Conservation (phyloP, 1,140 invertebrate genomes). For the Ruditapes philippinarum region DNA sequence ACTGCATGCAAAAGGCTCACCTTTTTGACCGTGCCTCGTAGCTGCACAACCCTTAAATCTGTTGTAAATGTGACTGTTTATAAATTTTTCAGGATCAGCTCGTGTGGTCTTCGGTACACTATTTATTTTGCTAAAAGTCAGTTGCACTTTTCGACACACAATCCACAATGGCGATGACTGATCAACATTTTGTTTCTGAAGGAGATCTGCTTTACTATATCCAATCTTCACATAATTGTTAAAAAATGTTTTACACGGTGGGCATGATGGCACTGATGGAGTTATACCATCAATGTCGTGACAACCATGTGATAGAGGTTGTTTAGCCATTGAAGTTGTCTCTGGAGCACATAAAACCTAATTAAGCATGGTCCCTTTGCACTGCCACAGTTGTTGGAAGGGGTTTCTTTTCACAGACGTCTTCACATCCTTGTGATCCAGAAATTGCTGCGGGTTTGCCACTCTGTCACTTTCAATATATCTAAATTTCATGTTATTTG, state of each 20-base stretch:
- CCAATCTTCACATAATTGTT: constrained; percentile 21
- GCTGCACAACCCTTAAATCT: constrained; percentile 11
- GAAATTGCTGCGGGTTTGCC: not conserved
- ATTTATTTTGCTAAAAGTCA: constrained; percentile 27
- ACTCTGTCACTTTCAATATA: not conserved
- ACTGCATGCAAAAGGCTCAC: constrained; percentile 40
- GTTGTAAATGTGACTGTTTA: constrained; percentile 26
- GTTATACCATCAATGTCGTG: not conserved
- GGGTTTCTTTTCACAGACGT: not conserved
- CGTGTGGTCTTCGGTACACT: constrained; percentile 28
- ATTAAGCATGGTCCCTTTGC: constrained; percentile 16
- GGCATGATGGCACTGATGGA: not conserved
- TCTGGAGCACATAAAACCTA: constrained; percentile 17
- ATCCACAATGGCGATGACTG: constrained; percentile 14
- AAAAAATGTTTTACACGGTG: not conserved
- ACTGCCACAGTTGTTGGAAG: not conserved
- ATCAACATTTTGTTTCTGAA: not conserved
- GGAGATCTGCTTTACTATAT: not conserved
- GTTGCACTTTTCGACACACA: constrained; percentile 35
- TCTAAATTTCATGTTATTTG: not conserved
- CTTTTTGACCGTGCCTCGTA: constrained; percentile 3
- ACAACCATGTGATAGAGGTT: not conserved
- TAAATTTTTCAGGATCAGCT: constrained; percentile 24
- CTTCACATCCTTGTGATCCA: not conserved
- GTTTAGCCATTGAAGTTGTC: not conserved